Evolutionary conservation across 2,888 invertebrate species (phyloP), one percentile per base, ranked within the genome.

Genomic region (Limnephilus rhombicus): DNA sequence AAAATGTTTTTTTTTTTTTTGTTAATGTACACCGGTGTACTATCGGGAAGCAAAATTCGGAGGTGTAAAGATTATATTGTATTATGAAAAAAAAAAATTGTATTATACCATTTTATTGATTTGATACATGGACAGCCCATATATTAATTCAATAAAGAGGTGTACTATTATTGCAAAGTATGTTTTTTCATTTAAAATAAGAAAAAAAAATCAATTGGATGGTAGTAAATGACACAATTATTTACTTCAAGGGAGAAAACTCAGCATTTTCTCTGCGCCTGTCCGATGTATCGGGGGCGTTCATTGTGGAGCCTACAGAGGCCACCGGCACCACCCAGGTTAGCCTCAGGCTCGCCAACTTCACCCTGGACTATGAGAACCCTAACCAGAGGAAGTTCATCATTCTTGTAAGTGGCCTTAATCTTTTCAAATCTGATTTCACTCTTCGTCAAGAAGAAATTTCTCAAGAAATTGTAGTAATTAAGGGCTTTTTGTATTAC

Each of bases 301-400:
- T 99, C 95, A 97, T 97, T 37, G 98, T 99, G 88, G 98, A 98
- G 94, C 99, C 99, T 0, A 96, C 97, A 90, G 96, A 97, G 53
- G 98, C 98, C 0, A 97, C 97, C 0, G 98, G 98, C 80, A 98
- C 97, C 93, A 98, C 98, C 0, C 97, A 98, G 49, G 98, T 98
- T 81, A 98, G 98, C 29, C 97, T 99, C 92, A 97, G 98, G 34
- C 97, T 99, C 0, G 97, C 97, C 93, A 98, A 98, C 94, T 98
- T 97, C 92, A 97, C 97, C 3, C 96, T 99, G 92, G 99, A 99
- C 95, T 99, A 98, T 94, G 99, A 99, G 95, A 98, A 99, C 95
- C 98, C 98, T 24, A 99, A 99, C 95, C 98, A 98, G 95, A 96
- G 98, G 93, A 98, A 99, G 95, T 99, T 98, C 94, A 98, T 99